A percentile compares a stretch with the other conserved stretches of the same genome.
phyloP scores from a whole-genome alignment of 2,797 vertebrate species.

The Gadopsis bispinosus region DNA sequence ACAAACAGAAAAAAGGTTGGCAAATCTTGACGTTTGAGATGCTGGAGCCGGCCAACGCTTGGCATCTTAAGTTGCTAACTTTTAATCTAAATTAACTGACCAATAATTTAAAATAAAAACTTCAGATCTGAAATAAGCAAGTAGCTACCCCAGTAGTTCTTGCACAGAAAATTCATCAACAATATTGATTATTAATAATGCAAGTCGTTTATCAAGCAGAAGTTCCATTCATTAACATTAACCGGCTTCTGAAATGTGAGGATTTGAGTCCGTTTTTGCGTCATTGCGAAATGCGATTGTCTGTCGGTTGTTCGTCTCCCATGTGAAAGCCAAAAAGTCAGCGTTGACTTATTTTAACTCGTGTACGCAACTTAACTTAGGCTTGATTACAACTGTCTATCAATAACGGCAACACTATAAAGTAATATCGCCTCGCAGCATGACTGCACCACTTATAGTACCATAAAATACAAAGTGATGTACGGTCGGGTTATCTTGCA shows the following conservation, averaged over 20 bases:
- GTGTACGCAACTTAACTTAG: too few relatives aligned
- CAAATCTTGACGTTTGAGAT: background rate
- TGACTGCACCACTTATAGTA: background rate
- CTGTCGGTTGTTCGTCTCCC: too few relatives aligned
- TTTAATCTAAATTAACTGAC: background rate
- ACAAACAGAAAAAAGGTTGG: background rate
- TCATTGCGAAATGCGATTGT: background rate
- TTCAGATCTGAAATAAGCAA: background rate
- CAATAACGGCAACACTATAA: constrained; percentile 1
- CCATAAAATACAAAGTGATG: constrained; percentile 32
- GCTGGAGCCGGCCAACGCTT: background rate
- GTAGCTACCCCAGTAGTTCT: background rate
- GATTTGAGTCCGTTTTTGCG: background rate
- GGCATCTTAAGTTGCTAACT: background rate
- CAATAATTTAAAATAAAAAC: background rate
- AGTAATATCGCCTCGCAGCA: background rate
- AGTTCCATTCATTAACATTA: background rate
- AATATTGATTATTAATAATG: background rate
- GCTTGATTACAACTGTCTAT: background rate
- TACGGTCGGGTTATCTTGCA: constrained; percentile 19
- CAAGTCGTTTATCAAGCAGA: background rate
- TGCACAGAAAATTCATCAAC: background rate
- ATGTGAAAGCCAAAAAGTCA: too few relatives aligned
- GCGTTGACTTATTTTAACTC: too few relatives aligned
- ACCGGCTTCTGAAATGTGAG: background rate